Conservation (phyloP, 2,888 invertebrate genomes). For the Cheilosia pagana region DNA sequence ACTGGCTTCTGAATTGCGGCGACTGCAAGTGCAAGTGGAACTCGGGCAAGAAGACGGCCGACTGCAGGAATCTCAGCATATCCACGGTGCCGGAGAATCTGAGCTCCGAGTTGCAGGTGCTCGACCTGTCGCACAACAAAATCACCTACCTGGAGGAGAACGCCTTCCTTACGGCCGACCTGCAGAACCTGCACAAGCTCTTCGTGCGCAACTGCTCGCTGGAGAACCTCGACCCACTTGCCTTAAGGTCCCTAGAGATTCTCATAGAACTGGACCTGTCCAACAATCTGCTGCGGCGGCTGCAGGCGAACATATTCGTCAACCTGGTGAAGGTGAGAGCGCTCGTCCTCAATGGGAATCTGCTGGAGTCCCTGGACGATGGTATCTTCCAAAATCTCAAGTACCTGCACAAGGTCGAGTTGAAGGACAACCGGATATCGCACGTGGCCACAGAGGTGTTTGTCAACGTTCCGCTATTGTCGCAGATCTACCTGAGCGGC, state of each 20-base stretch:
- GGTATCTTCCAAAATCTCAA: conserved; percentile 90
- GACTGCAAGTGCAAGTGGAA: conserved; percentile 93
- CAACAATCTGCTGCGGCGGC: conserved; percentile 87
- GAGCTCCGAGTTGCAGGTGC: conserved; percentile 88
- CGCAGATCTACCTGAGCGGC: conserved; percentile 88
- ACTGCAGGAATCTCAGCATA: conserved; percentile 88
- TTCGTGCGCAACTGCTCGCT: conserved; percentile 89
- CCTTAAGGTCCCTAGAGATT: conserved; percentile 89
- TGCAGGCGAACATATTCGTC: conserved; percentile 88
- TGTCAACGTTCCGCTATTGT: conserved; percentile 87
- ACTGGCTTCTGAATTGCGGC: conserved; percentile 82
- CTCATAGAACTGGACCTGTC: conserved; percentile 93
- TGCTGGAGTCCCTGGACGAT: conserved; percentile 88
- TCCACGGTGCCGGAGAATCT: conserved; percentile 89
- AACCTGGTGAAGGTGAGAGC: conserved; percentile 89
- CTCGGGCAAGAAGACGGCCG: conserved; percentile 92
- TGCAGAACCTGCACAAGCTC: conserved; percentile 92
- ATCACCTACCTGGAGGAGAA: conserved; percentile 87
- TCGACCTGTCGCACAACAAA: conserved; percentile 89
- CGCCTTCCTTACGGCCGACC: conserved; percentile 88
- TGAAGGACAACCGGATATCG: conserved; percentile 90
- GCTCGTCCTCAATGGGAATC: conserved; percentile 89
- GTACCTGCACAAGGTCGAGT: conserved; percentile 89
- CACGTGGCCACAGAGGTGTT: conserved; percentile 89
- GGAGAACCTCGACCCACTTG: conserved; percentile 87